These are phyloP conservation scores for Unio delphinus DNA, from an alignment of 2,888 invertebrate species.

Conservation along the genomic window DNA sequence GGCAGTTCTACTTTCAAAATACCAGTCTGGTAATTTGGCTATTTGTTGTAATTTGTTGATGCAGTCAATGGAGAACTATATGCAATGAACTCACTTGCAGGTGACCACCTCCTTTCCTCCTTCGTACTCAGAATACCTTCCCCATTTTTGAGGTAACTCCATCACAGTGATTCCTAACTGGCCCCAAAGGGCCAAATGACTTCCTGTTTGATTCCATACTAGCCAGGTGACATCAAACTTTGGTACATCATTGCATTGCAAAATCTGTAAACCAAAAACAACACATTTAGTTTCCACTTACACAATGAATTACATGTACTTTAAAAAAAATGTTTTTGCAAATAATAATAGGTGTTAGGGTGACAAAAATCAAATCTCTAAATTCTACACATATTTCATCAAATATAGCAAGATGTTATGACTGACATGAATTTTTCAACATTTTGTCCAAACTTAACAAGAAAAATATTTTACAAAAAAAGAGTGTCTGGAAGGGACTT, in stretches of 20 bases:
- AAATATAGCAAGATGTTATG: too few relatives aligned
- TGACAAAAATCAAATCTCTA: too few relatives aligned
- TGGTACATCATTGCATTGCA: conserved; percentile 80
- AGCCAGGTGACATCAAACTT: conserved; percentile 81
- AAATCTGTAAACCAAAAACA: conserved; percentile 76
- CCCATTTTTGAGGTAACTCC: conserved; percentile 82
- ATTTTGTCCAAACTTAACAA: too few relatives aligned
- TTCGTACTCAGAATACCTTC: conserved; percentile 78
- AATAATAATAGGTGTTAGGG: too few relatives aligned
- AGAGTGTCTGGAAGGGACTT: too few relatives aligned
- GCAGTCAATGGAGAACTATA: background rate
- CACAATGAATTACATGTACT: too few relatives aligned
- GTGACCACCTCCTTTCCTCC: conserved; percentile 80
- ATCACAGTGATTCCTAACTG: conserved; percentile 80
- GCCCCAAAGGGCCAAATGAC: conserved; percentile 81
- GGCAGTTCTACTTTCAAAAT: too few relatives aligned
- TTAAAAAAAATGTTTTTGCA: too few relatives aligned
- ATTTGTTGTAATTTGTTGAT: background rate
- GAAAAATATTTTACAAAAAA: too few relatives aligned
- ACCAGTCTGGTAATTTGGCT: background rate
- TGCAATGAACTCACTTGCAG: conserved; percentile 78
- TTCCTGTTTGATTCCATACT: conserved; percentile 78
- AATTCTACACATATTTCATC: too few relatives aligned
- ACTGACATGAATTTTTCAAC: too few relatives aligned
- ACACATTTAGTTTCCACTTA: too few relatives aligned